Evolutionary conservation across 2,888 invertebrate genomes (phyloP), one percentile per base, ranked within the genome.

Genomic region (Tiliacea citrago): DNA sequence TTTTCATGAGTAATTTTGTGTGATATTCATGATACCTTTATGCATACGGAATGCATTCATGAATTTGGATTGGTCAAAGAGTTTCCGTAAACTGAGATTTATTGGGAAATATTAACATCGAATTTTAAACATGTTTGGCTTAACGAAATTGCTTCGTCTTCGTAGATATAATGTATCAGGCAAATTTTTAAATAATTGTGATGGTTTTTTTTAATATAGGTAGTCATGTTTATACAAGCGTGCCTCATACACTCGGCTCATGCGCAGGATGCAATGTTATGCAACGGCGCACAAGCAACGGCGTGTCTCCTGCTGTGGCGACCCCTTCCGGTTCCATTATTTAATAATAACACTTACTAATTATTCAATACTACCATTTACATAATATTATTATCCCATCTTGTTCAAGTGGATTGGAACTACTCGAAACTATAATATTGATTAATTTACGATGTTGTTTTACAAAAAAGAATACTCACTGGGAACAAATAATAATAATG

Each of bases 181-280:
- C 13, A 24, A 24, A 24, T 35, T 29, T 29, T 51, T 2, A 16
- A 35, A 21, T 13, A 42, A 18, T 10, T 18, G 7, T 58, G 10
- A 42, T 2, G 2, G 39, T 18, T 42, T 81, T 53, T 42, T 42
- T 57, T 5, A 45, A 24, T 75, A 53, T 53, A n/a, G n/a, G n/a
- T n/a, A 57, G 57, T 66, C n/a, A 61, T 80, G 85, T 81, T 74
- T 73, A 81, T 77, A 85, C 85, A 83, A 77, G 77, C 81, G 83
- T 81, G 39, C 68, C 79, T 57, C 67, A 77, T 68, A 72, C 45
- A 72, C 42, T 55, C 73, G 13, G 62, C 71, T 68, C 65, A 63
- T 84, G 78, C 83, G 88, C 90, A 89, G 92, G 91, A 93, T 90
- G 90, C 87, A 83, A 84, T 88, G 92, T 91, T 90, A 91, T 91